Percentiles rank a stretch among this genome's conserved stretches.
These are phyloP conservation scores for Astropecten irregularis DNA, from an alignment of 53 echinoderm and acorn worm species.

Conservation along the genomic window DNA sequence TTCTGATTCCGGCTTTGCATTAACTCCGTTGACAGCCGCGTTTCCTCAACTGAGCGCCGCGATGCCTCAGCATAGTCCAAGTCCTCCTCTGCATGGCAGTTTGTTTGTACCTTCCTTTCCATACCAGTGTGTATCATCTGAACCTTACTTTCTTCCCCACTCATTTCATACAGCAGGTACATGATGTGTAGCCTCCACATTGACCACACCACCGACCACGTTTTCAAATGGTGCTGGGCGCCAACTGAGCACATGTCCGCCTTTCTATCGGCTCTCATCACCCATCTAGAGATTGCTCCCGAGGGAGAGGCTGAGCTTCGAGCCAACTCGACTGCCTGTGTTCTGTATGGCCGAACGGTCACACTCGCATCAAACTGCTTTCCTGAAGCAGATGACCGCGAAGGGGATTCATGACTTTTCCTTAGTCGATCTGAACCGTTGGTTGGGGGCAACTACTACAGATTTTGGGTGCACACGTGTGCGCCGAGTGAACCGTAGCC, in stretches of 20 bases:
- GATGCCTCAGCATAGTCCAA: not conserved
- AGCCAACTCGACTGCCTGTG: too few relatives aligned
- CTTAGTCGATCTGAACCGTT: too few relatives aligned
- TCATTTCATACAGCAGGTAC: too few relatives aligned
- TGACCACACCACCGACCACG: not conserved
- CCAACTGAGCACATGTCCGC: not conserved
- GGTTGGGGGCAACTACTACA: too few relatives aligned
- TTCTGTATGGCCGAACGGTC: constrained; percentile 6
- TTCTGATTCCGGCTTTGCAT: too few relatives aligned
- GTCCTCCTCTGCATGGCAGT: not conserved
- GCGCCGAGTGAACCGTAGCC: not conserved
- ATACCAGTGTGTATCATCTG: not conserved
- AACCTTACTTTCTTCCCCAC: too few relatives aligned
- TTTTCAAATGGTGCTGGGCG: too few relatives aligned
- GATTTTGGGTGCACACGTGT: not conserved
- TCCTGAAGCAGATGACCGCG: constrained; percentile 1
- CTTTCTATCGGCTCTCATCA: not conserved
- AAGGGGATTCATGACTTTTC: constrained; percentile 3
- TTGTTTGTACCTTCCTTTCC: not conserved
- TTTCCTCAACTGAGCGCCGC: too few relatives aligned
- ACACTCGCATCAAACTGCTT: not conserved
- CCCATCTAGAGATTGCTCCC: constrained; percentile 2
- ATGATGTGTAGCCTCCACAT: not conserved
- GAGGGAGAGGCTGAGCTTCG: constrained; percentile 11
- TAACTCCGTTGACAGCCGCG: not conserved